Percentiles rank a stretch among this genome's conserved stretches.
Conservation (phyloP, 2,888 invertebrate species). For the Chloroclystis v-ata region DNA sequence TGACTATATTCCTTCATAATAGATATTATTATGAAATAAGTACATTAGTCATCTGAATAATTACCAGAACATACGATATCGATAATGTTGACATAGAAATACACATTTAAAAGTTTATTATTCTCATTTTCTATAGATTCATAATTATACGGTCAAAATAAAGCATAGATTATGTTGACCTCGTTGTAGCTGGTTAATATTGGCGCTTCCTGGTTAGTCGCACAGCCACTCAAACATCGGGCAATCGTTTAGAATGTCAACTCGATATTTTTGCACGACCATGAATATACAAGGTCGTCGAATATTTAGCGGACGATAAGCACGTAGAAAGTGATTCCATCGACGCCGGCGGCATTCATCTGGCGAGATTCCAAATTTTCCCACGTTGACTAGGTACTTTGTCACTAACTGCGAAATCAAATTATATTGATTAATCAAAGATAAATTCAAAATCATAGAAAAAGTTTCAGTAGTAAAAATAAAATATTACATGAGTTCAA, state of each 20-base stretch:
- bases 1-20: too few species aligned
- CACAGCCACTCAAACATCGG: constrained; percentile 62
- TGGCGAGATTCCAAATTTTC: constrained; percentile 55
- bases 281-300: constrained; percentile 67
- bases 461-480: too few species aligned
- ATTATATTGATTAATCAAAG: too few species aligned
- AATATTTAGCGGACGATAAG: constrained; percentile 64
- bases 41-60: too few species aligned
- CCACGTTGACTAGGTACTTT: neutral
- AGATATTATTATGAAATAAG: too few species aligned
- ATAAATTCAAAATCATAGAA: too few species aligned
- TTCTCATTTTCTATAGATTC: too few species aligned
- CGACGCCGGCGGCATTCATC: constrained; percentile 42
- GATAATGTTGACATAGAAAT: too few species aligned
- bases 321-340: constrained; percentile 71
- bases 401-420: neutral
- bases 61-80: too few species aligned
- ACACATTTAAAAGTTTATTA: too few species aligned
- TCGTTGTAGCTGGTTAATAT: constrained; percentile 60
- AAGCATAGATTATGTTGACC: constrained; percentile 46
- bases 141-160: too few species aligned
- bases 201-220: constrained; percentile 67
- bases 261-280: constrained; percentile 74
- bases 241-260: constrained; percentile 74
- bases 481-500: too few species aligned